Conservation (phyloP, 2,797 vertebrate species). For the Muscicapa comitata region DNA sequence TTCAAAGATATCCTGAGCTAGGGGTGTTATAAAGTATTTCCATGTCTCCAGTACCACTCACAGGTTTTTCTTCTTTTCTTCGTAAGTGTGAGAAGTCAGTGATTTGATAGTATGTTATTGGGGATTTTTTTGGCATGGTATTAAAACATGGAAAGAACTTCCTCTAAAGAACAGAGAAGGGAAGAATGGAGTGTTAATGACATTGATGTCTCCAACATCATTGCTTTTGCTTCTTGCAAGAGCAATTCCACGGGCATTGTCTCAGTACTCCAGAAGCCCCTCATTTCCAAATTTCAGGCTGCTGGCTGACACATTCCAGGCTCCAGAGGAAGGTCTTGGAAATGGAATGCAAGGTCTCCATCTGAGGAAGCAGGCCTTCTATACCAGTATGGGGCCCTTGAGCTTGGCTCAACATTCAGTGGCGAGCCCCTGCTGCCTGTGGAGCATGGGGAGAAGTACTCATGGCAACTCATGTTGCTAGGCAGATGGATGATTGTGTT, state of each 20-base stretch:
- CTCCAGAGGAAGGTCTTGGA: background rate
- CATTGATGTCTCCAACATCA: background rate
- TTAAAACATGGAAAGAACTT: background rate
- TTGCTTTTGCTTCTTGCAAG: background rate
- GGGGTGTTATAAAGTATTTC: background rate
- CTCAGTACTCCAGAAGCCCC: background rate
- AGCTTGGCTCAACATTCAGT: background rate
- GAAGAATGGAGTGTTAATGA: background rate
- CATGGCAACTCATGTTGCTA: conserved; percentile 63
- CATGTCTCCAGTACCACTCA: background rate
- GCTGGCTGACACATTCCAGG: background rate
- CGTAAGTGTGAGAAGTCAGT: background rate
- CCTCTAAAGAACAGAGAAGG: background rate
- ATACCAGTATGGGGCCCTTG: background rate
- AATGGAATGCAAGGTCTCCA: background rate
- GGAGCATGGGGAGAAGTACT: background rate
- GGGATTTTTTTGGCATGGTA: background rate
- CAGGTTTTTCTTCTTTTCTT: background rate
- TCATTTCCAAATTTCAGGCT: background rate
- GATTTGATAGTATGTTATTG: background rate
- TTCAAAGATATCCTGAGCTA: background rate
- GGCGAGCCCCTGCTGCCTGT: background rate
- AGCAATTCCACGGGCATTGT: background rate
- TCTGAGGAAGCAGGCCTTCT: background rate
- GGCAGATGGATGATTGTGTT: conserved; percentile 64